Evolutionary conservation across 2,113 vertebrate species (phyloP).

Genomic region (Aleadryas rufinucha): DNA sequence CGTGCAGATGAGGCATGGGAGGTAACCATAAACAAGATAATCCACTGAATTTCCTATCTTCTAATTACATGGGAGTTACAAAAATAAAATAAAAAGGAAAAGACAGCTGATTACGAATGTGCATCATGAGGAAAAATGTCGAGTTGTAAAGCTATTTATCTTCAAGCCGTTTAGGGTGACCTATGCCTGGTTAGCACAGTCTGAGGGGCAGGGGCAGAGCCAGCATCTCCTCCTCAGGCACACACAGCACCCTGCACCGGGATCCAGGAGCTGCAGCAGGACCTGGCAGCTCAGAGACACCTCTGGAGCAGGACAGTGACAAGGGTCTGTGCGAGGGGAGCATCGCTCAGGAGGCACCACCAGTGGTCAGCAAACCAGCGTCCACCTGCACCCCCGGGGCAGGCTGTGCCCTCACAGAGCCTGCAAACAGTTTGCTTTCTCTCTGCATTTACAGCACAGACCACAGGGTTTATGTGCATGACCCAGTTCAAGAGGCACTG

Average conservation of each 20-base stretch:
- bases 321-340: neutral
- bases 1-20: neutral
- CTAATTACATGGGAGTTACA: neutral
- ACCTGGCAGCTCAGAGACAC: neutral
- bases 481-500: neutral
- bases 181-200: fast-evolving
- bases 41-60: neutral
- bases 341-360: neutral
- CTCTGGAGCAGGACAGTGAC: fast-evolving
- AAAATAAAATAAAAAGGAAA: too few relatives aligned
- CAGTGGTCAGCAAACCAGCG: fast-evolving
- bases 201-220: neutral
- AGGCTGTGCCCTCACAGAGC: fast-evolving
- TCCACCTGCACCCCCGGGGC: neutral
- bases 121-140: neutral
- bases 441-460: neutral
- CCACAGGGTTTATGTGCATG: neutral
- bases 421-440: neutral
- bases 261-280: neutral
- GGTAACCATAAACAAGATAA: neutral
- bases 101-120: neutral
- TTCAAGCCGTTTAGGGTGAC: neutral
- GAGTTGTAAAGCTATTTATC: neutral
- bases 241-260: fast-evolving
- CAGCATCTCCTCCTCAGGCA: neutral